Base-by-base conservation (phyloP, 2,797 vertebrate species). In the Crypturellus tataupa region DNA sequence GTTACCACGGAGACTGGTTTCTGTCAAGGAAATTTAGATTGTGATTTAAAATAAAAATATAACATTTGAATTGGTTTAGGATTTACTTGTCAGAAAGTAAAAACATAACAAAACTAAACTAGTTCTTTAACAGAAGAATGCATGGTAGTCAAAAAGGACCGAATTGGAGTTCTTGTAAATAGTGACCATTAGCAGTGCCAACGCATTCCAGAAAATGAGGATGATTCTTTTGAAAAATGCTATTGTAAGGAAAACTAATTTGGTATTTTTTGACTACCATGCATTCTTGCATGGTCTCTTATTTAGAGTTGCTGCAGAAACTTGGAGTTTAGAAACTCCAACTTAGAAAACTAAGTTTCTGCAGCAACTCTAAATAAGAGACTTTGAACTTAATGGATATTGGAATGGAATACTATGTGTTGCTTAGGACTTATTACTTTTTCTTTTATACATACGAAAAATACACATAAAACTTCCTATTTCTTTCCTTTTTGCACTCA, bases 1-100 rank as follows among this genome's bases (percentile, higher is more conserved):
- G 91, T 89, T 89, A 87, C 40, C 42, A 75, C 14, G 24, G 77
- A 46, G 86, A 91, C 63, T 96, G 80, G 60, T 88, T 95, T 94
- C 9, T 62, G 58, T 90, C 59, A 87, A 71, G 12, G 16, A 35
- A 95, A 79, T 92, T 86, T 72, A 93, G 49, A 75, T 6, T 71
- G 37, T 39, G 24, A 89, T 81, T 49, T 81, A 64, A 82, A 93
- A 82, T 75, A 89, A 87, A 94, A 70, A 67, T 68, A 33, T 6
- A 75, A 47, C 64, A 46, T 79, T 91, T 89, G 69, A 39, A 92
- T 71, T 46, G 67, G 21, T 75, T 94, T 80, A 65, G 55, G n/a
- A 15, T 71, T 76, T 95, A 85, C 23, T 81, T 75, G 25, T 37
- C 47, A 59, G 78, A 77, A 89, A 85, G 65, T 24, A 73, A 87